Conservation (phyloP, 2,888 invertebrate species). For the Dryococelus australis region DNA sequence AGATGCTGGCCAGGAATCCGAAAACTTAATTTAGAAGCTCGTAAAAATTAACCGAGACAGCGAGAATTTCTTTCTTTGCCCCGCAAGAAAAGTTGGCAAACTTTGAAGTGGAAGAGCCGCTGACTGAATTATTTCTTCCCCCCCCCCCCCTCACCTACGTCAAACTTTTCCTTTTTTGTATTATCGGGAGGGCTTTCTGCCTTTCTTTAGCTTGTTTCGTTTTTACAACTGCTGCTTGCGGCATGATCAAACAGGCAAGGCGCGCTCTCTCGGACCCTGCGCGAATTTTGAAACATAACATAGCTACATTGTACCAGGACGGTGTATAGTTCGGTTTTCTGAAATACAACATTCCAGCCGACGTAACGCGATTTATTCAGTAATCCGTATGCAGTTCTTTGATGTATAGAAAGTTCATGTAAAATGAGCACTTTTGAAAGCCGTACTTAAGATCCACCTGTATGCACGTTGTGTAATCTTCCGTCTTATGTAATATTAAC, state of each 20-base stretch:
- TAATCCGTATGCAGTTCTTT: no score
- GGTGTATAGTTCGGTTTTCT: no score
- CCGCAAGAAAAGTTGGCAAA: constrained; percentile 10
- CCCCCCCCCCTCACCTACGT: no score
- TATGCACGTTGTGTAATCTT: no score
- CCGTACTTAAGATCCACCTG: no score
- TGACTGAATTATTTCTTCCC: neutral
- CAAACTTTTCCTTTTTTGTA: no score
- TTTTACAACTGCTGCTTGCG: neutral
- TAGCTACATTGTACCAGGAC: neutral
- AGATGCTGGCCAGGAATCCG: neutral
- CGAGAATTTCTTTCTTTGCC: neutral
- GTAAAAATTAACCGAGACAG: constrained; percentile 16
- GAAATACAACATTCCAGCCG: no score
- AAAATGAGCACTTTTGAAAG: no score
- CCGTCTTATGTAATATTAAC: no score
- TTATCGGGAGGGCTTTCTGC: neutral
- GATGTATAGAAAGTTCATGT: no score
- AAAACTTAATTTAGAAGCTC: constrained; percentile 16
- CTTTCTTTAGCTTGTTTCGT: neutral
- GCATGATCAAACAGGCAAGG: neutral
- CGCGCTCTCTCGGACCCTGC: neutral
- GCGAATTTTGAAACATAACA: neutral
- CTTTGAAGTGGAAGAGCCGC: constrained; percentile 9
- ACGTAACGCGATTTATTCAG: no score